Conservation (phyloP, 1,140 invertebrate species). For the Drosophila nebulosa region DNA sequence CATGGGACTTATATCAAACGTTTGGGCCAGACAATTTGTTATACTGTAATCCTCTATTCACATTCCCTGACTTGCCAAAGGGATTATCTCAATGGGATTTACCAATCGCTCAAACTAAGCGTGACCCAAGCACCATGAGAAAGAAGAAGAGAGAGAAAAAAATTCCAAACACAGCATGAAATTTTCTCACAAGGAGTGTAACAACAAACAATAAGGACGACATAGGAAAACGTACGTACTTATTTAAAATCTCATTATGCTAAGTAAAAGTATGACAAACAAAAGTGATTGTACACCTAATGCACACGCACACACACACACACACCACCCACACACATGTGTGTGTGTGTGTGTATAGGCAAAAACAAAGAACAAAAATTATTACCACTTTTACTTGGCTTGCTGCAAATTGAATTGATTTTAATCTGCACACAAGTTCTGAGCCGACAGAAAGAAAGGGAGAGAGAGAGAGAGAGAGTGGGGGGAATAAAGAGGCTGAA, state of each 20-base stretch:
- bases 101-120: neutral
- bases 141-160: neutral
- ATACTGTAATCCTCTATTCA: neutral
- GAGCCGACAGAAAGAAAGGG: neutral
- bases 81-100: conserved; percentile 1
- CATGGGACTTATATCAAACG: neutral
- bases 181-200: neutral
- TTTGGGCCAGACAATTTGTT: neutral
- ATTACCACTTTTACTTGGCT: conserved; percentile 75
- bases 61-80: neutral
- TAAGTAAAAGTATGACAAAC: conserved; percentile 51
- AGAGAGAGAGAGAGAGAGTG: neutral
- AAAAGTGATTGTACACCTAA: conserved; percentile 7
- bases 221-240: conserved; percentile 31
- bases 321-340: neutral
- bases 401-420: conserved; percentile 76
- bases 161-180: neutral
- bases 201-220: conserved; percentile 11
- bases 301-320: neutral
- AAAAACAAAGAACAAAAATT: conserved; percentile 72
- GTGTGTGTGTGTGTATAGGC: neutral
- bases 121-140: too few species aligned
- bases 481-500: neutral
- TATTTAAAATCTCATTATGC: conserved; percentile 75
- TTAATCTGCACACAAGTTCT: conserved; percentile 57